These are phyloP conservation scores for Chironomus tepperi DNA, from an alignment of 1,140 invertebrate genomes.

Conservation along the genomic window DNA sequence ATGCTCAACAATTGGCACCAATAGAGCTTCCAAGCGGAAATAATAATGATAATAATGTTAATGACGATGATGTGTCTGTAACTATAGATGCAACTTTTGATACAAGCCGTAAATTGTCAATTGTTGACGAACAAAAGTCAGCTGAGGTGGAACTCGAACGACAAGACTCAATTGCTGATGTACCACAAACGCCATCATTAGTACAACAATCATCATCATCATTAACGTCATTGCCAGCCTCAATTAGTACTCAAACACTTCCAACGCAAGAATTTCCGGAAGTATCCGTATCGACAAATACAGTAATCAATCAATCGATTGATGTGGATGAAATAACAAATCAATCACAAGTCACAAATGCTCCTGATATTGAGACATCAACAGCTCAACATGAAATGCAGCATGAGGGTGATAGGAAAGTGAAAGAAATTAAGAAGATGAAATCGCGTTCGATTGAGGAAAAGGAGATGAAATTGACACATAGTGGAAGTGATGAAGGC, in stretches of 20 bases:
- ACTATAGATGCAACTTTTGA: not conserved
- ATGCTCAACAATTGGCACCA: not conserved
- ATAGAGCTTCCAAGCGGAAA: conserved; percentile 4
- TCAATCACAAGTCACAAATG: too few species aligned
- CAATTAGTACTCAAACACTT: conserved; percentile 14
- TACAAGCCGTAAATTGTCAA: not conserved
- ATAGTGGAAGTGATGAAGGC: not conserved
- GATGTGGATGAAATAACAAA: not conserved
- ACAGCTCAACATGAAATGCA: not conserved
- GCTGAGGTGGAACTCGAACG: not conserved
- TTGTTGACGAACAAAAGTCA: not conserved
- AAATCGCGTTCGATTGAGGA: conserved; percentile 1
- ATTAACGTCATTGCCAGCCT: not conserved
- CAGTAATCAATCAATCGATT: conserved; percentile 9
- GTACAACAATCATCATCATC: not conserved
- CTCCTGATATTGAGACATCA: not conserved
- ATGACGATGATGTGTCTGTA: not conserved
- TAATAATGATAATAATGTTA: not conserved
- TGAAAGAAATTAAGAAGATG: not conserved
- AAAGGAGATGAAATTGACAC: not conserved
- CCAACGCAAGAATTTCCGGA: not conserved
- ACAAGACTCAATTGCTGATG: not conserved
- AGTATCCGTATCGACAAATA: not conserved
- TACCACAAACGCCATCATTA: not conserved
- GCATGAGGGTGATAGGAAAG: not conserved